Base-by-base conservation (phyloP, 2,888 invertebrate species). In the Drosophila recens region DNA sequence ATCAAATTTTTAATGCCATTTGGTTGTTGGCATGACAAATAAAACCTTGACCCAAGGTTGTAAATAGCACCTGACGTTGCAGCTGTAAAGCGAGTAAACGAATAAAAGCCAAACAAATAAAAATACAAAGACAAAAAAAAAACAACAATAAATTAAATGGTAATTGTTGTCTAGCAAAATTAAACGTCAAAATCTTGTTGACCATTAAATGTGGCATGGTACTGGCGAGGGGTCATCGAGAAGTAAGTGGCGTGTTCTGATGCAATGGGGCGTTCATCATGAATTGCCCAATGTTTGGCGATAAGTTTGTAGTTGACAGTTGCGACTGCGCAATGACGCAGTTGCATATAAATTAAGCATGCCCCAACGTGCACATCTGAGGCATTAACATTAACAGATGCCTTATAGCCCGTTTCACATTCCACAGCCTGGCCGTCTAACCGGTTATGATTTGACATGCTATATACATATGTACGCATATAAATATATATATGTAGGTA, bases 321-420 rank as follows among this genome's bases (percentile, higher is more conserved):
- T 68, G 77, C 67, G 78, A 27, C 64, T 74, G 74, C 77, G 74
- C 77, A 67, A 67, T 67, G 54, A 67, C 56, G 58, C 64, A 38
- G 63, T 64, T 64, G 64, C 68, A 68, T 54, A 65, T 45, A 20
- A 36, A 52, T 36, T 65, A 49, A 63, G 67, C 57, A 65, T 72
- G 61, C 72, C 68, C 30, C 64, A 64, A 56, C 57, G 54, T 45
- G 64, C 68, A 69, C 59, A 70, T 71, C 66, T 43, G 69, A 59
- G 61, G 54, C 52, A 61, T 66, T 54, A 46, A 62, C 52, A 61
- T 66, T 54, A 46, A 62, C 66, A 62, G 63, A 68, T 69, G 64
- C 58, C 46, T 30, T 36, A 53, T 10, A 53, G 58, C 54, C 27
- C 59, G 53, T 58, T 52, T 65, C 61, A 59, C 74, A 77, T 78